Evolutionary conservation across 2,797 vertebrate species (phyloP).

Genomic region (Muscicapa striata): DNA sequence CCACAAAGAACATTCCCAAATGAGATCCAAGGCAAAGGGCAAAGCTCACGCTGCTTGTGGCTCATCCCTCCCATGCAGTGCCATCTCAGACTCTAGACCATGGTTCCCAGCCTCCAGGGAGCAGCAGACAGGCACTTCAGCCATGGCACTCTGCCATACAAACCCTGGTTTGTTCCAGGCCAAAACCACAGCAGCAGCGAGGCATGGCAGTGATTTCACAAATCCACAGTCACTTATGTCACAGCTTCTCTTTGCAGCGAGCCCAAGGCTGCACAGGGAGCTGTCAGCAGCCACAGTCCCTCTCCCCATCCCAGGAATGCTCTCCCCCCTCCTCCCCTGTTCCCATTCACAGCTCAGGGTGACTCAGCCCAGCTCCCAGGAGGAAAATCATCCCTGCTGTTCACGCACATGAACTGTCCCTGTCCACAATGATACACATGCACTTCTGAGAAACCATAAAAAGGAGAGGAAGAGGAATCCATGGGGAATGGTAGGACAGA

Average conservation of each 20-base stretch:
- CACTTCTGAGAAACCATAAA: neutral
- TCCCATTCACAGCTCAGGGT: neutral
- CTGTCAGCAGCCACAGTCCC: neutral
- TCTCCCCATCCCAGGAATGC: neutral
- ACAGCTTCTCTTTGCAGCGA: fast-evolving
- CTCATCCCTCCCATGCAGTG: neutral
- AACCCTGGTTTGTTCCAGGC: constrained; percentile 43
- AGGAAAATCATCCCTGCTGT: neutral
- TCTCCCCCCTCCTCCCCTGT: neutral
- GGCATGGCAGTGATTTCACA: neutral
- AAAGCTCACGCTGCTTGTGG: neutral
- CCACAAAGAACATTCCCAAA: neutral
- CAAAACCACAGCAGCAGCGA: constrained; percentile 23
- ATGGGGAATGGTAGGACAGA: neutral
- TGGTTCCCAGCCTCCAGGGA: neutral
- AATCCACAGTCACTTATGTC: neutral
- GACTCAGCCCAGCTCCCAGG: neutral
- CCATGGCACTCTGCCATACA: neutral
- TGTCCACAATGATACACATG: neutral
- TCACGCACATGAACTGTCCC: neutral
- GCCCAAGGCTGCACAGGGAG: neutral
- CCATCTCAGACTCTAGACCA: neutral
- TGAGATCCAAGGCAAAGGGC: neutral
- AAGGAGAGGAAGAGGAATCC: neutral
- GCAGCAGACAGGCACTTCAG: constrained; percentile 19